A percentile compares a stretch with the other conserved stretches of the same genome.
Conservation (phyloP, 1,140 invertebrate species). For the Ips typographus region DNA sequence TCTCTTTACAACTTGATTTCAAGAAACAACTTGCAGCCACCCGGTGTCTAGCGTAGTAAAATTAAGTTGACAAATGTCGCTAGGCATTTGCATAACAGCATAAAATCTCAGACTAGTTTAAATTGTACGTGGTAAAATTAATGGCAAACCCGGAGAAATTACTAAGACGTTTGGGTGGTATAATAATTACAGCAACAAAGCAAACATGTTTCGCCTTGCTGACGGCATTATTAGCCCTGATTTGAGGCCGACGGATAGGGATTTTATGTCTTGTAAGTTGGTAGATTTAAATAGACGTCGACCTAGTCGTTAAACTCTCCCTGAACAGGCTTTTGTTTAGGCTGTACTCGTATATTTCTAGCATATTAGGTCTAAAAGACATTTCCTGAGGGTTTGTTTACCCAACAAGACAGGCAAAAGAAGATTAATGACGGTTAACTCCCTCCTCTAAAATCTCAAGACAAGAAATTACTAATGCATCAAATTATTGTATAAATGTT, state of each 20-base stretch:
- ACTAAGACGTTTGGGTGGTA: neutral
- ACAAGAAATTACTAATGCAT: neutral
- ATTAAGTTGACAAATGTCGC: too few species aligned
- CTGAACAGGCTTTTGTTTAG: too few species aligned
- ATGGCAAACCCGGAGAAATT: neutral
- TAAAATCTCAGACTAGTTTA: neutral
- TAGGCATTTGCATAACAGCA: too few species aligned
- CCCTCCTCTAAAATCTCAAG: neutral
- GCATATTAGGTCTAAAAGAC: too few species aligned
- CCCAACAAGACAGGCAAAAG: neutral
- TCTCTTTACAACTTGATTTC: too few species aligned
- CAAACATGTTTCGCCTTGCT: conserved; percentile 4
- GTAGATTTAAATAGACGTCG: too few species aligned
- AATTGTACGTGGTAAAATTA: neutral
- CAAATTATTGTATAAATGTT: conserved; percentile 3
- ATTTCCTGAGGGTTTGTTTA: too few species aligned
- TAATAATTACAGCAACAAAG: conserved; percentile 7
- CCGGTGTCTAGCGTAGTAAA: too few species aligned
- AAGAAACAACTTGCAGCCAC: too few species aligned
- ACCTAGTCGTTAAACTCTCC: neutral
- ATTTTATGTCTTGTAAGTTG: neutral
- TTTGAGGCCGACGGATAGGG: neutral
- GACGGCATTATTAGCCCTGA: neutral
- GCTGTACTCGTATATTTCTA: too few species aligned
- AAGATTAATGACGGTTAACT: neutral